Evolutionary conservation across 1,140 invertebrate genomes (phyloP).

Genomic region (Drosophila nikananu): DNA sequence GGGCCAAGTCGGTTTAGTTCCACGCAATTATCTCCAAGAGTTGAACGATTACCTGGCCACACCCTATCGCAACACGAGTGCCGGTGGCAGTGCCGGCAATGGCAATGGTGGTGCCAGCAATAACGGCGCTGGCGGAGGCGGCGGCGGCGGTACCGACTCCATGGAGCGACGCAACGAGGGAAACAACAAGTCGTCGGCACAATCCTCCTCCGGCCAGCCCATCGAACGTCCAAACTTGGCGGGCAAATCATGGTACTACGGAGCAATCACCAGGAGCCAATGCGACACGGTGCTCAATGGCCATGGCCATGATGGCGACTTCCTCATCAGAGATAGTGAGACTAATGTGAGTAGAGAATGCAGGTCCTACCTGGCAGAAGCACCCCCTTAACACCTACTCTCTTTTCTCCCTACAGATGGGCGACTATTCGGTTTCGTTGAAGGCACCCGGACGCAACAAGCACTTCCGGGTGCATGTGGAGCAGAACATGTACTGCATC

Average conservation of each 20-base stretch:
- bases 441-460: slow-evolving; percentile 99
- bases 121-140: slow-evolving; percentile 84
- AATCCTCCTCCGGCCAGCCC: slow-evolving; percentile 68
- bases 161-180: slow-evolving; percentile 84
- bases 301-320: slow-evolving; percentile 98
- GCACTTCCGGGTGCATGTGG: slow-evolving; percentile 99
- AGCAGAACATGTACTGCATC: slow-evolving; percentile 97
- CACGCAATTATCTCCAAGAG: slow-evolving; percentile 98
- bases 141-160: slow-evolving; percentile 60
- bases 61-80: slow-evolving; percentile 89
- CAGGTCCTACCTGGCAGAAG: not conserved
- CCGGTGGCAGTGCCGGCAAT: slow-evolving; percentile 85
- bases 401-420: slow-evolving; percentile 90
- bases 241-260: slow-evolving; percentile 98
- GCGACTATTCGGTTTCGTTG: slow-evolving; percentile 98
- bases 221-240: slow-evolving; percentile 89
- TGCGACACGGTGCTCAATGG: slow-evolving; percentile 97
- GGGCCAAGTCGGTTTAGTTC: slow-evolving; percentile 96
- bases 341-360: slow-evolving; percentile 93
- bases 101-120: slow-evolving; percentile 65
- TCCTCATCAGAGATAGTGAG: slow-evolving; percentile 99
- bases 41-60: slow-evolving; percentile 94
- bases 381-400: not conserved
- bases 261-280: slow-evolving; percentile 96
- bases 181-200: slow-evolving; percentile 70